Evolutionary conservation across 2,888 invertebrate genomes (phyloP).

Genomic region (Drosophila stalkeri): DNA sequence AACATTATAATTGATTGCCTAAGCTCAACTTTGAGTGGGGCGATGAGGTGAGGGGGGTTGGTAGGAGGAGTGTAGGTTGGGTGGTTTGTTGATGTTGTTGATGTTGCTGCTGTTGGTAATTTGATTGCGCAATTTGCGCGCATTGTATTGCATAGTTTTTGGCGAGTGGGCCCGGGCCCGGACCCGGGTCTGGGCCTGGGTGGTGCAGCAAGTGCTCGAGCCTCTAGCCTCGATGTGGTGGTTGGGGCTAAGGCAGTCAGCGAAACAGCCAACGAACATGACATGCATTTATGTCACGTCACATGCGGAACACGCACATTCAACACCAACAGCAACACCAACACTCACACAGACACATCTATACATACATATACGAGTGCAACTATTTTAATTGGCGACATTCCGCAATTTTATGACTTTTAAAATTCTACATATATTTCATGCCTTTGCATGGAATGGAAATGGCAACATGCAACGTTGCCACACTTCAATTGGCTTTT

Average conservation of each 20-base stretch:
- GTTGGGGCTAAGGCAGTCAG: conserved; percentile 48
- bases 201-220: conserved; percentile 1
- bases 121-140: conserved; percentile 82
- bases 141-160: conserved; percentile 83
- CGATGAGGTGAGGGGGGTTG: not conserved
- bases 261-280: conserved; percentile 79
- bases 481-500: conserved; percentile 77
- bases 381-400: conserved; percentile 84
- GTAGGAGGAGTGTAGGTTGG: not conserved
- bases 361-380: conserved; percentile 47
- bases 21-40: conserved; percentile 52
- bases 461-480: conserved; percentile 69
- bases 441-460: conserved; percentile 58
- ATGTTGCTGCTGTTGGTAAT: conserved; percentile 62
- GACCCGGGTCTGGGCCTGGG: conserved; percentile 10
- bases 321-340: conserved; percentile 42
- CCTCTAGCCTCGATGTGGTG: not conserved
- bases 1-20: conserved; percentile 79
- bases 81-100: conserved; percentile 13
- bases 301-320: conserved; percentile 75
- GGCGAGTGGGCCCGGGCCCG: conserved; percentile 64
- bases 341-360: conserved; percentile 21
- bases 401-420: conserved; percentile 84
- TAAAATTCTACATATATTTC: conserved; percentile 81
- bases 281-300: conserved; percentile 84